Base-by-base conservation (phyloP, 1,140 invertebrate species). In the Leucophenga varia region DNA sequence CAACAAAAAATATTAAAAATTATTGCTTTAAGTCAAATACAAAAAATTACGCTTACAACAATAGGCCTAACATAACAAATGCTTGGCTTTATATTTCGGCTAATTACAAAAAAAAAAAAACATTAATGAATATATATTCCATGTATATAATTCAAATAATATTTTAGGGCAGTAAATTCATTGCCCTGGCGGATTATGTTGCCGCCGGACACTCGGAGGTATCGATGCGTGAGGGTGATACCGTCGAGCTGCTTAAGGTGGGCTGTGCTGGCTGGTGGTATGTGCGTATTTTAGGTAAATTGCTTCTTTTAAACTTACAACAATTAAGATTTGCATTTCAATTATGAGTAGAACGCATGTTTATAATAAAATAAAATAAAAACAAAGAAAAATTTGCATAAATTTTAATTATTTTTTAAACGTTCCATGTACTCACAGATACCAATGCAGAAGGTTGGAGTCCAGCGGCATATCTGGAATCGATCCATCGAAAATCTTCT, bases 261-360 rank as follows among this genome's bases (percentile, higher is more conserved):
- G 93, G 93, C 48, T 93, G 89, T 76, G 92, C 91, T 49, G 93
- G 94, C 35, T 97, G 94, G 94, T 96, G 93, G 93, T 95, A 91
- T 80, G 91, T 95, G 52, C 87, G 89, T 59, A 81, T 90, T 12
- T 77, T 89, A 59, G 85, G 87, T 86, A 79, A 78, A 40, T 70
- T 28, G n/a, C n/a, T n/a, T n/a, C n/a, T n/a, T 28, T 31, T 18
- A 25, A 18, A 40, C 1, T 42, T 25, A 25, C n/a, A 32, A 43
- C 3, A 13, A 43, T 41, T 16, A 10, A n/a, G n/a, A n/a, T 40
- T 12, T n/a, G n/a, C n/a, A n/a, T n/a, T n/a, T 18, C n/a, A n/a
- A 32, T 32, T 14, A 3, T 10, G 12, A n/a, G 3, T 32, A 32
- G 12, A 25, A 21, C 42, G 46, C 49, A 40, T 54, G 47, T 25